Evolutionary conservation across 2,888 invertebrate species (phyloP).

Genomic region (Imbricaverruca yamaguchii): DNA sequence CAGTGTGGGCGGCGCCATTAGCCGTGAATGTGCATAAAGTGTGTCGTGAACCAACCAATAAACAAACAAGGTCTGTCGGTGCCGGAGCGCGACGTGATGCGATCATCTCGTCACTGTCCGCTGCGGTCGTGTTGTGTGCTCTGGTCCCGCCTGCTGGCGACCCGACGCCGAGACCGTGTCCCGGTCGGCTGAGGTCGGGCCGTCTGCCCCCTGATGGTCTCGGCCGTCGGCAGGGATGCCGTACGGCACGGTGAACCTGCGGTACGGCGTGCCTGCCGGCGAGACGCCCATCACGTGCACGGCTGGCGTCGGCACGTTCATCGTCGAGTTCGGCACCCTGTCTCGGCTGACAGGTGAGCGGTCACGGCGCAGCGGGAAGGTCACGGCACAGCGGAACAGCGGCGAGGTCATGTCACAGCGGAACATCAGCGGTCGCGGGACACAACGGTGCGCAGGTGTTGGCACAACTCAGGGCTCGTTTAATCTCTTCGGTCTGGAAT

Average conservation of each 20-base stretch:
- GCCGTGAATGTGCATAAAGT: too few relatives aligned
- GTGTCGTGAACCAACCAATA: too few relatives aligned
- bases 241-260: conserved; percentile 83
- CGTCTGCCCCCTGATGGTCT: neutral
- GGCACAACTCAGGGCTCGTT: too few relatives aligned
- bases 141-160: neutral
- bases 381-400: too few relatives aligned
- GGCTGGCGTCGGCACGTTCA: conserved; percentile 94
- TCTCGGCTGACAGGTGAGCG: conserved; percentile 73
- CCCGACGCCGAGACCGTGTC: neutral
- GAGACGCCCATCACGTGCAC: conserved; percentile 97
- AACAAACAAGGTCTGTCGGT: too few relatives aligned
- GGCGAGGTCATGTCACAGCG: neutral
- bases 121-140: neutral
- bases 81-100: too few relatives aligned
- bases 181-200: neutral
- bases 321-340: conserved; percentile 91
- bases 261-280: conserved; percentile 81
- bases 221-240: conserved; percentile 70
- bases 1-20: too few relatives aligned
- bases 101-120: too few relatives aligned
- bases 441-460: too few relatives aligned
- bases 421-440: too few relatives aligned
- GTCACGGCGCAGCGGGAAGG: neutral
- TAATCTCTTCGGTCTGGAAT: too few relatives aligned